Conservation (phyloP, 92 coral and sea anemone species). For the Paramuricea clavata region DNA sequence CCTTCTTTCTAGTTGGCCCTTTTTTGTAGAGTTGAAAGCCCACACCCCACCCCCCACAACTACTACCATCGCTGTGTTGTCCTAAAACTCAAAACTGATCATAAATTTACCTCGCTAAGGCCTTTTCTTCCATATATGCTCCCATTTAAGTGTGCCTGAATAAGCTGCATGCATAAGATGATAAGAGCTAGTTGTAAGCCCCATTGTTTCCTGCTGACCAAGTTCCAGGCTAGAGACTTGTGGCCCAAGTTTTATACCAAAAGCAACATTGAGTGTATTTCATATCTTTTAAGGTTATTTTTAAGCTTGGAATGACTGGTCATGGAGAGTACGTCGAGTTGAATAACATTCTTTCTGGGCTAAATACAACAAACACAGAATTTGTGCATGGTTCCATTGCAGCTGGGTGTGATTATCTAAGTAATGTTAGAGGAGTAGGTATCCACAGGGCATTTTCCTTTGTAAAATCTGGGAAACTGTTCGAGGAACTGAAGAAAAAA, state of each 20-base stretch:
- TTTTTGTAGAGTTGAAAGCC: too few relatives aligned
- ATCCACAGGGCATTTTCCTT: slow-evolving; percentile 53
- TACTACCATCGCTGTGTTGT: too few relatives aligned
- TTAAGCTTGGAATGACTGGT: slow-evolving; percentile 54
- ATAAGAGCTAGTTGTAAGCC: too few relatives aligned
- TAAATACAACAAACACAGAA: slow-evolving; percentile 39
- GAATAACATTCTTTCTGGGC: slow-evolving; percentile 32
- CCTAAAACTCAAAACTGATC: too few relatives aligned
- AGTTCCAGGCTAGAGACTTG: too few relatives aligned
- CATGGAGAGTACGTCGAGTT: slow-evolving; percentile 63
- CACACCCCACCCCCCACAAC: too few relatives aligned
- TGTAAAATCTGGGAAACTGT: slow-evolving; percentile 42
- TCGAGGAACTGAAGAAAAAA: slow-evolving; percentile 29
- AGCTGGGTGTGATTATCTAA: slow-evolving; percentile 71
- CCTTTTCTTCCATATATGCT: background rate
- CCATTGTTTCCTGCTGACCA: too few relatives aligned
- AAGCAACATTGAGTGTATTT: background rate
- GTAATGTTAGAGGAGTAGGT: slow-evolving; percentile 66
- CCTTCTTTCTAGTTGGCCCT: too few relatives aligned
- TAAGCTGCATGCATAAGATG: too few relatives aligned
- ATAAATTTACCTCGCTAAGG: too few relatives aligned
- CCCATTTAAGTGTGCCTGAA: too few relatives aligned
- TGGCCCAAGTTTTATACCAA: too few relatives aligned
- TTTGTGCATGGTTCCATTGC: slow-evolving; percentile 63
- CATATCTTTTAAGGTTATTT: slow-evolving; percentile 42